Base-by-base conservation (phyloP, 2,797 vertebrate genomes). In the Carapus acus region DNA sequence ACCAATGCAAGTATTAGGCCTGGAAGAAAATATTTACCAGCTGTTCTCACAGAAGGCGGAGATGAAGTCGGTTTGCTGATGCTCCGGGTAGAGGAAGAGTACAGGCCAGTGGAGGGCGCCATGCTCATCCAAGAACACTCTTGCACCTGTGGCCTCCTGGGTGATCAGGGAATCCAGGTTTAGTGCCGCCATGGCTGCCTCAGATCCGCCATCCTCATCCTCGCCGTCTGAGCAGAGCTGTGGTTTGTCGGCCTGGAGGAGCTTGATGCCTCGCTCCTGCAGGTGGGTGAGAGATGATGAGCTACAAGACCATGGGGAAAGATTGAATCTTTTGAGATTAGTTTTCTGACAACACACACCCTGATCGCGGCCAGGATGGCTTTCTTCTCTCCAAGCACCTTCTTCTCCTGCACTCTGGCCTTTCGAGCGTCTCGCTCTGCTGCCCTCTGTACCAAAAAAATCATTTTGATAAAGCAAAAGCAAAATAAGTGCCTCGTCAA, bases 11-110 rank as follows among this genome's bases (percentile, higher is more conserved):
- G 24, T 5, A 27, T 9, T 27, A 5, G 4, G 24, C 5, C 9
- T 9, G 24, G 9, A 27, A 15, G 11, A 21, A 23, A 7, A 21
- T 24, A 6, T 70, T 44, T 77, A 99, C 96, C 92, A 90, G 79
- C 83, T 84, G 58, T 82, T 89, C 77, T 99, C 95, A 0, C 90
- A 91, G 71, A 99, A 97, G 33, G 92, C 90, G 0, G 92, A 89
- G 65, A 95, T 87, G 71, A 98, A 94, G 74, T 99, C 96, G 0
- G 90, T 96, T 67, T 97, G 95, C 33, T 87, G 80, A 1, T 96
- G 88, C 62, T 99, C 96, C 0, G 96, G 96, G 62, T 98, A 99
- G 19, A 99, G 86, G 48, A 99, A 90, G 45, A 99, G 84, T 18
- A 97, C 93, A 0, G 95, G 95, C 96, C 96, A 99, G 72, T 85